Percentiles rank a stretch among this genome's conserved stretches.
Conservation (phyloP, 2,888 invertebrate species). For the Leptopilina myrica region DNA sequence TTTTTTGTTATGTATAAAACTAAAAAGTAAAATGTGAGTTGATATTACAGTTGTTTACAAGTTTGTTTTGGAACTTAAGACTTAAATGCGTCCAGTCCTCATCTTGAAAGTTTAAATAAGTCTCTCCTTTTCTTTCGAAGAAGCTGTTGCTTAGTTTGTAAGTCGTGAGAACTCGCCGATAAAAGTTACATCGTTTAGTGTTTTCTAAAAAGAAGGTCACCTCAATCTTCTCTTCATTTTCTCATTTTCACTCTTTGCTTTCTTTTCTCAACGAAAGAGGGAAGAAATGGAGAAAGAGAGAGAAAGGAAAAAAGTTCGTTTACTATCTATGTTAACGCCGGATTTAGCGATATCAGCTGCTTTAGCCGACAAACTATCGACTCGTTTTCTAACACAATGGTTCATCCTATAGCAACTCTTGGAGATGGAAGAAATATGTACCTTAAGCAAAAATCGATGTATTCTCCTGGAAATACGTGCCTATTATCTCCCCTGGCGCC, state of each 20-base stretch:
- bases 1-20: background rate
- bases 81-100: slow-evolving; percentile 2
- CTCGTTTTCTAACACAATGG: slow-evolving; percentile 14
- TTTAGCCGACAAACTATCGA: slow-evolving; percentile 13
- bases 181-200: slow-evolving; percentile 62
- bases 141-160: slow-evolving; percentile 55
- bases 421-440: slow-evolving; percentile 7
- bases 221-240: slow-evolving; percentile 20
- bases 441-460: slow-evolving; percentile 22
- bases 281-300: background rate
- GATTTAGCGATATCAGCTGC: slow-evolving; percentile 44
- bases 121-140: slow-evolving; percentile 9
- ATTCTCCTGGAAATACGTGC: background rate
- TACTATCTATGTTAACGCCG: slow-evolving; percentile 51
- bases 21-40: slow-evolving; percentile 1
- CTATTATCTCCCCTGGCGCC: background rate
- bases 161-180: slow-evolving; percentile 58
- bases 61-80: background rate
- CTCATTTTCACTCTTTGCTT: slow-evolving; percentile 18
- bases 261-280: background rate
- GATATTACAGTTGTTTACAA: slow-evolving; percentile 22
- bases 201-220: slow-evolving; percentile 10
- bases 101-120: background rate
- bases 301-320: slow-evolving; percentile 39
- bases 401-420: background rate